Evolutionary conservation across 2,113 vertebrate species (phyloP).

Genomic region (Xyrauchen texanus): DNA sequence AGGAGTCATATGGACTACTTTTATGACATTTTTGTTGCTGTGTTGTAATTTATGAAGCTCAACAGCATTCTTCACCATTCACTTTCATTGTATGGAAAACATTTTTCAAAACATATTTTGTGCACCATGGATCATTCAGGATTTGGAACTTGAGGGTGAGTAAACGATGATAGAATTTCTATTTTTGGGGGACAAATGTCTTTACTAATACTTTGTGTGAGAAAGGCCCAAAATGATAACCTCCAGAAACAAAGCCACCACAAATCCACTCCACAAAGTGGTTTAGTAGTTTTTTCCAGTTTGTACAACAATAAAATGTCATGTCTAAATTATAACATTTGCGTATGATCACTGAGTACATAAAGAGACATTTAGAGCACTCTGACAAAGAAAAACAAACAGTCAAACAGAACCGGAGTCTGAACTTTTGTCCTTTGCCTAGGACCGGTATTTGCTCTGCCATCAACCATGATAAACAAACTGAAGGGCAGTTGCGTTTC

Average conservation of each 20-base stretch:
- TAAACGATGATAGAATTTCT: too few species aligned
- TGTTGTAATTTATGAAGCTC: too few species aligned
- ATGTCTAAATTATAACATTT: constrained; percentile 35
- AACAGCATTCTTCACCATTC: too few species aligned
- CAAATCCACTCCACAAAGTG: constrained; percentile 25
- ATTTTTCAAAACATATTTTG: too few species aligned
- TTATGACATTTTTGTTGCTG: too few species aligned
- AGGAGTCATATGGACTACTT: too few species aligned
- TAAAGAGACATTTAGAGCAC: constrained; percentile 20
- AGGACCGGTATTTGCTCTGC: constrained; percentile 52
- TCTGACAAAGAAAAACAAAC: constrained; percentile 49
- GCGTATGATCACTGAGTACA: constrained; percentile 26
- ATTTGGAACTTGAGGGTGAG: too few species aligned
- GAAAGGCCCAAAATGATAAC: neutral
- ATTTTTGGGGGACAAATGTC: too few species aligned
- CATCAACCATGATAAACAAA: constrained; percentile 70
- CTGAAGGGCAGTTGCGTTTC: constrained; percentile 57
- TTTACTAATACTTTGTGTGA: too few species aligned
- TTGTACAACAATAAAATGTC: constrained; percentile 36
- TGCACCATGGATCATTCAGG: too few species aligned
- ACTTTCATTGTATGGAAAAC: too few species aligned
- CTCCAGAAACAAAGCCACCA: constrained; percentile 13
- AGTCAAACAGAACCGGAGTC: constrained; percentile 20
- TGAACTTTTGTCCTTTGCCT: constrained; percentile 68
- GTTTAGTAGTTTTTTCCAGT: constrained; percentile 21